A percentile compares a stretch with the other conserved stretches of the same genome.
Conservation (phyloP, 64 coral and sea anemone genomes). For the Pocillopora damicornis region DNA sequence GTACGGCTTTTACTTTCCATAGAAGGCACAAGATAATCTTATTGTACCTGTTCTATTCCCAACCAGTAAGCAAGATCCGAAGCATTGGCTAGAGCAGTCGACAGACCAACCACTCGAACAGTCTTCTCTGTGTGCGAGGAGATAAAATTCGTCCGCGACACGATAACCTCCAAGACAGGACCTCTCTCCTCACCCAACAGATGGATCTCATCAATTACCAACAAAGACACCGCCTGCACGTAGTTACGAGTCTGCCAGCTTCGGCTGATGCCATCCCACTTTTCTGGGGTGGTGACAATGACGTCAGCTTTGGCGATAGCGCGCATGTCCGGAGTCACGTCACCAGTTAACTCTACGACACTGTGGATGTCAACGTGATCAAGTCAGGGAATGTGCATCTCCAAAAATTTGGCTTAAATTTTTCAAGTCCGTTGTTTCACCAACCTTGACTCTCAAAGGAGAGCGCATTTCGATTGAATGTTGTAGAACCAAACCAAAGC, state of each 20-base stretch:
- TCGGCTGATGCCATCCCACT: conserved; percentile 96
- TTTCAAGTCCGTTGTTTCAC: too few species aligned
- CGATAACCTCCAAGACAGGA: conserved; percentile 94
- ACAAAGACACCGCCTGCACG: conserved; percentile 76
- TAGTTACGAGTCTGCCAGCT: conserved; percentile 99
- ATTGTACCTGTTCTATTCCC: conserved; percentile 72
- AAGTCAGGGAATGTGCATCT: too few species aligned
- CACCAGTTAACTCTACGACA: conserved; percentile 93
- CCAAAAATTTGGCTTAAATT: too few species aligned
- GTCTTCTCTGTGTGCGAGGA: conserved; percentile 91
- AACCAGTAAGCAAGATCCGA: conserved; percentile 92
- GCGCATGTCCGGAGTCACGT: conserved; percentile 89
- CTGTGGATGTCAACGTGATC: conserved; percentile 8
- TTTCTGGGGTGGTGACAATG: conserved; percentile 97
- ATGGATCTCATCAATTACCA: conserved; percentile 98
- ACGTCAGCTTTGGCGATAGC: conserved; percentile 92
- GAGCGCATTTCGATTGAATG: background rate
- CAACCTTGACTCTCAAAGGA: too few species aligned
- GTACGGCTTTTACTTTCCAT: too few species aligned
- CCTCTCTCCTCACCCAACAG: conserved; percentile 97
- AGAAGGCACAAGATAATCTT: too few species aligned
- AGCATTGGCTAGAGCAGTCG: conserved; percentile 93
- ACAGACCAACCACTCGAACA: conserved; percentile 86
- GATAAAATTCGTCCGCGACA: conserved; percentile 97
- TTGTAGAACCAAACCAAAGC: background rate